These are phyloP conservation scores for Pseudomyrmex pallidus DNA, from an alignment of 1,140 invertebrate species.

Conservation along the genomic window DNA sequence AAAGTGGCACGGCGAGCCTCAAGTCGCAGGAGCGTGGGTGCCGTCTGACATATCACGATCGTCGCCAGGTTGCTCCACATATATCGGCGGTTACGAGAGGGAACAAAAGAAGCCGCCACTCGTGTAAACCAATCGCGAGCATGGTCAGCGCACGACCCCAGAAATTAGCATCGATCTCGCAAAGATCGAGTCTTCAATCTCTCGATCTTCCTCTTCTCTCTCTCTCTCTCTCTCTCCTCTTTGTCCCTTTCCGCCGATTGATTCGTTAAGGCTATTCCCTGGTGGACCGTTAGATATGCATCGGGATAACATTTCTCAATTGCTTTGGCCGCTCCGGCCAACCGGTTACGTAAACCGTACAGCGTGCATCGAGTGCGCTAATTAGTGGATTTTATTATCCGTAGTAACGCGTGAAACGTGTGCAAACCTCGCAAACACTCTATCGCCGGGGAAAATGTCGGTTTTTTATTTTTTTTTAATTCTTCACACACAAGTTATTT, in stretches of 20 bases:
- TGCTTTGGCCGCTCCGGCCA: conserved; percentile 4
- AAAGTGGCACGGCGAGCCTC: conserved; percentile 67
- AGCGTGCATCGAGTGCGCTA: not conserved
- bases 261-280: conserved; percentile 60
- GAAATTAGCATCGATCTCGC: conserved; percentile 70
- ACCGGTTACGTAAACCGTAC: conserved; percentile 17
- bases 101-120: conserved; percentile 69
- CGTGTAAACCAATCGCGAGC: conserved; percentile 63
- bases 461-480: not conserved
- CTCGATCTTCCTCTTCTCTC: conserved; percentile 52
- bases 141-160: conserved; percentile 63
- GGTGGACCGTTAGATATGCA: conserved; percentile 44
- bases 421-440: too few species aligned
- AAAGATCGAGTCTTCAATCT: conserved; percentile 64
- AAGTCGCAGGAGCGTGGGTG: conserved; percentile 72
- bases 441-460: conserved; percentile 20
- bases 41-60: conserved; percentile 74
- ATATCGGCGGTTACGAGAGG: conserved; percentile 68
- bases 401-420: not conserved
- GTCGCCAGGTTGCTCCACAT: conserved; percentile 71
- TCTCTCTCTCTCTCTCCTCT: not conserved
- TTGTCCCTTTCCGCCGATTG: conserved; percentile 49
- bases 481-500: too few species aligned
- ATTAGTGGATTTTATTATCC: conserved; percentile 22
- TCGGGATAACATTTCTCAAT: conserved; percentile 24